A percentile compares a stretch with the other conserved stretches of the same genome.
These are phyloP conservation scores for Mastacembelus armatus DNA, from an alignment of 2,797 vertebrate genomes.

Conservation along the genomic window DNA sequence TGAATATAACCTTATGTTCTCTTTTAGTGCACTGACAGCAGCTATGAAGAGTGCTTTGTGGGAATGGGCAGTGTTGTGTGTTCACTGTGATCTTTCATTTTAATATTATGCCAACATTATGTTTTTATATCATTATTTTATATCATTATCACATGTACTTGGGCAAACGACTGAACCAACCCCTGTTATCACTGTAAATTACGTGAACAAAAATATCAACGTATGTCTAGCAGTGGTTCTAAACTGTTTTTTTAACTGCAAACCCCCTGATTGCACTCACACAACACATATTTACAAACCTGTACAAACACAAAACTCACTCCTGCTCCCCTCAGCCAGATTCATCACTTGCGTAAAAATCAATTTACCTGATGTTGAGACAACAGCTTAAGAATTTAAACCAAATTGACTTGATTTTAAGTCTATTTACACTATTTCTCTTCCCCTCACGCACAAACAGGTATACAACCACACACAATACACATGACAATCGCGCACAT, in stretches of 20 bases:
- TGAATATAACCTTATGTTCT: background rate
- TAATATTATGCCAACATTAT: too few species aligned
- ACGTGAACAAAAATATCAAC: background rate
- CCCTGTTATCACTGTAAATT: background rate
- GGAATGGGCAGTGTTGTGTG: background rate
- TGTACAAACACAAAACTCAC: background rate
- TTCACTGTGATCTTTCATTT: background rate
- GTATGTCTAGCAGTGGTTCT: background rate
- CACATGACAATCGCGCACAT: background rate
- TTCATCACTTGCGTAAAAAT: conserved; percentile 39
- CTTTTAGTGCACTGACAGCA: background rate
- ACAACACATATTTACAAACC: conserved; percentile 1
- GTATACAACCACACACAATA: conserved; percentile 5
- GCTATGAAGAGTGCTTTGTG: background rate
- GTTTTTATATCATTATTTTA: too few species aligned
- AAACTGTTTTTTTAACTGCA: background rate
- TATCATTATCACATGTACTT: too few species aligned
- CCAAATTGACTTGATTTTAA: conserved; percentile 39
- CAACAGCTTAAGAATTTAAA: conserved; percentile 43
- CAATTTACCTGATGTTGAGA: conserved; percentile 15
- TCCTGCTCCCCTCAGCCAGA: conserved; percentile 13
- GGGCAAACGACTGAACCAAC: background rate
- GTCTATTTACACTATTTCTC: conserved; percentile 41
- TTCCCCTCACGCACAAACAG: background rate
- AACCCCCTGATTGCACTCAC: background rate